phyloP scores from a whole-genome alignment of 2,888 invertebrate genomes.

The Nomada flava region DNA sequence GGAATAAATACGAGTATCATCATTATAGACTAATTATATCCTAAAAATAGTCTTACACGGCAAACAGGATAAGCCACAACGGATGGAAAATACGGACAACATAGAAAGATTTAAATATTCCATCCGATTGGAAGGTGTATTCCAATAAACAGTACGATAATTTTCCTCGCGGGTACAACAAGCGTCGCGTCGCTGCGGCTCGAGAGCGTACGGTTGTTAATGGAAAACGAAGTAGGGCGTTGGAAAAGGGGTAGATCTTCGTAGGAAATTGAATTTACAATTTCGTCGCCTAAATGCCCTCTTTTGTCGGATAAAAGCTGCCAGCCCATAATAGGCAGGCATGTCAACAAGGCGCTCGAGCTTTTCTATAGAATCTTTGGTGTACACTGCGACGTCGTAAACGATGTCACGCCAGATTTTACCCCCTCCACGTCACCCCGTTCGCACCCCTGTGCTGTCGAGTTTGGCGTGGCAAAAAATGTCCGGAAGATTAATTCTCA shows the following conservation, averaged over 20 bases:
- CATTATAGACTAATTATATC: too few species aligned
- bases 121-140: not conserved
- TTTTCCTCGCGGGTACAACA: not conserved
- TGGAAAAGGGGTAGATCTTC: slow-evolving; percentile 38
- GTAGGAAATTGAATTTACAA: slow-evolving; percentile 76
- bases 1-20: too few species aligned
- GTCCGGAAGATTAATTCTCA: slow-evolving; percentile 67
- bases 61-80: too few species aligned
- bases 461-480: slow-evolving; percentile 51
- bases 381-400: slow-evolving; percentile 68
- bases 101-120: not conserved
- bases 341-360: slow-evolving; percentile 72
- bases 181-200: too few species aligned
- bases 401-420: slow-evolving; percentile 58
- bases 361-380: slow-evolving; percentile 65
- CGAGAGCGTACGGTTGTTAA: slow-evolving; percentile 36
- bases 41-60: too few species aligned
- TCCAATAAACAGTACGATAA: not conserved
- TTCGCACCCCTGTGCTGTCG: not conserved
- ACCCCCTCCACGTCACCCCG: not conserved
- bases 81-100: too few species aligned
- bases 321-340: slow-evolving; percentile 72
- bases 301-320: slow-evolving; percentile 74
- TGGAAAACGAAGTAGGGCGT: slow-evolving; percentile 31
- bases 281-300: slow-evolving; percentile 72